Percentiles rank a stretch among this genome's conserved stretches.
These are phyloP conservation scores for Ylistrum balloti DNA, from an alignment of 1,140 invertebrate genomes.

Conservation along the genomic window DNA sequence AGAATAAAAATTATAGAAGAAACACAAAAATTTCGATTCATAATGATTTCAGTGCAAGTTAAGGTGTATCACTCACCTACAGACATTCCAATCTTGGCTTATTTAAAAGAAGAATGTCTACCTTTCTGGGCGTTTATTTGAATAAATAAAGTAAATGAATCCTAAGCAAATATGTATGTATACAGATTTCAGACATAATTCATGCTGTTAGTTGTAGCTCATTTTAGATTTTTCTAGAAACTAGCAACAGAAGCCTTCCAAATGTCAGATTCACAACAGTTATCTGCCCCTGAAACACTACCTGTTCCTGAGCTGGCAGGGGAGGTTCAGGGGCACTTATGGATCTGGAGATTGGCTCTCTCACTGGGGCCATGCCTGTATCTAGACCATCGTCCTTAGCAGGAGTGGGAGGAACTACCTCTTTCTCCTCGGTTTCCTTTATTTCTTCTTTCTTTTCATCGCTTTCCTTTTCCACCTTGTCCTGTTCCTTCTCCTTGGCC, in stretches of 20 bases:
- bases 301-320: conserved; percentile 51
- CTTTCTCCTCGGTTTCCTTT: conserved; percentile 59
- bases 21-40: too few species aligned
- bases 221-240: not conserved
- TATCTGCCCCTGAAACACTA: not conserved
- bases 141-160: too few species aligned
- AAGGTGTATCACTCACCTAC: too few species aligned
- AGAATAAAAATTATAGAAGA: too few species aligned
- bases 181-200: not conserved
- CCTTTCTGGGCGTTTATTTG: too few species aligned
- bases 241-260: not conserved
- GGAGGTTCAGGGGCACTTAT: conserved; percentile 64
- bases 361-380: conserved; percentile 48
- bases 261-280: not conserved
- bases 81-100: too few species aligned
- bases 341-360: conserved; percentile 68
- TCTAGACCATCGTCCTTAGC: conserved; percentile 41
- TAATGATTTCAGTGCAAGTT: too few species aligned
- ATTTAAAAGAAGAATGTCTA: too few species aligned
- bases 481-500: conserved; percentile 47
- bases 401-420: not conserved
- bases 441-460: conserved; percentile 56
- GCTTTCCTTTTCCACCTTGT: conserved; percentile 56
- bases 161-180: too few species aligned
- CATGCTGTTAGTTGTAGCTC: conserved; percentile 31